These are phyloP conservation scores for Holothuria scabra DNA, from an alignment of 53 echinoderm and acorn worm genomes.

Conservation along the genomic window DNA sequence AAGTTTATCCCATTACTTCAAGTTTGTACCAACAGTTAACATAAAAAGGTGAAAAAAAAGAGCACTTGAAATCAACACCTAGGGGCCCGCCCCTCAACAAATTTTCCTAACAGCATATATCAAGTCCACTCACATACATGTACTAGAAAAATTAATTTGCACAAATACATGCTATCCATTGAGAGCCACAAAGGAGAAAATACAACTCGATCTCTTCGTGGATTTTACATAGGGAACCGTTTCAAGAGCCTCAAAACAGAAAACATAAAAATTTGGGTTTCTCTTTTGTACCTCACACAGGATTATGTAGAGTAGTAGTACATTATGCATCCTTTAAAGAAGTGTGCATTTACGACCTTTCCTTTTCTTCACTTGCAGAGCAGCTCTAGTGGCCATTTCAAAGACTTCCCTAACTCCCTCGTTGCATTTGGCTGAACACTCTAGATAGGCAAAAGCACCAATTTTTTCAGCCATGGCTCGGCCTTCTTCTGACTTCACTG, in stretches of 20 bases:
- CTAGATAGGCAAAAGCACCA: constrained; percentile 81
- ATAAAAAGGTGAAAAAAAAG: too few relatives aligned
- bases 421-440: constrained; percentile 97
- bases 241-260: constrained; percentile 24
- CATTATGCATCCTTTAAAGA: constrained; percentile 25
- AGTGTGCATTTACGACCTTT: constrained; percentile 46
- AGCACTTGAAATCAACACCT: too few relatives aligned
- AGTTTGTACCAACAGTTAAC: too few relatives aligned
- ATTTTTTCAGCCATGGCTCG: constrained; percentile 89
- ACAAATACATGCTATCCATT: constrained; percentile 15
- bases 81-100: too few relatives aligned
- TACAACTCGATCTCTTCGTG: neutral
- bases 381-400: constrained; percentile 94
- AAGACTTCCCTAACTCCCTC: constrained; percentile 97
- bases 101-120: too few relatives aligned
- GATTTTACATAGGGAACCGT: neutral
- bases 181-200: constrained; percentile 14
- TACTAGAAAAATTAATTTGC: too few relatives aligned
- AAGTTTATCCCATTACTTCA: too few relatives aligned
- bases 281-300: constrained; percentile 27
- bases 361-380: constrained; percentile 95
- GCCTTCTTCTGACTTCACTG: constrained; percentile 86
- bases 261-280: neutral
- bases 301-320: constrained; percentile 4
- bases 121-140: too few relatives aligned